Percentiles rank a stretch among this genome's conserved stretches.
Evolutionary conservation across 1,140 invertebrate genomes (phyloP).

Genomic region (Aphaenogaster rudis): DNA sequence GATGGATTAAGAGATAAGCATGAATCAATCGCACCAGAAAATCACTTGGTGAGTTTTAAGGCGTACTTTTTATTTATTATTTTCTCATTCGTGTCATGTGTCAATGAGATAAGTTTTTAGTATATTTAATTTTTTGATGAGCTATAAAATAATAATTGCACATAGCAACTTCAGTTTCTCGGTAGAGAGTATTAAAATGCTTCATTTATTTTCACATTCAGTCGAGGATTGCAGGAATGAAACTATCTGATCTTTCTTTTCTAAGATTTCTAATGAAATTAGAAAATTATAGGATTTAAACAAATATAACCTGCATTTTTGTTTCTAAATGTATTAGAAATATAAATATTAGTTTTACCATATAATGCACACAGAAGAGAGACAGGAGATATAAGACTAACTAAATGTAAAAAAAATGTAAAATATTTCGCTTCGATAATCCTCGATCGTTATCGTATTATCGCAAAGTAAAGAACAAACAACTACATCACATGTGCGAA

Average conservation of each 20-base stretch:
- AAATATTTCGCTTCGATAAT: background rate
- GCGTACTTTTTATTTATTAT: background rate
- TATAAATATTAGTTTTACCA: background rate
- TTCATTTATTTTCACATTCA: background rate
- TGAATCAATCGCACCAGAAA: too few relatives aligned
- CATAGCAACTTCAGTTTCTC: background rate
- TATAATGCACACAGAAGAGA: background rate
- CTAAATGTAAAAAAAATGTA: background rate
- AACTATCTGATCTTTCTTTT: background rate
- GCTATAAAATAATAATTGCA: background rate
- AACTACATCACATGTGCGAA: background rate
- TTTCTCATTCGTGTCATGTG: background rate
- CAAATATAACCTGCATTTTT: background rate
- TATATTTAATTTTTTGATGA: background rate
- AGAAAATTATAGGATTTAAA: background rate
- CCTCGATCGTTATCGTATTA: background rate
- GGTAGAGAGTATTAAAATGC: background rate
- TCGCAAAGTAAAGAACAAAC: background rate
- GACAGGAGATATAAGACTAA: background rate
- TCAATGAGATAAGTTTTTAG: background rate
- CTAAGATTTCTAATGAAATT: background rate
- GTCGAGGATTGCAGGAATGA: background rate
- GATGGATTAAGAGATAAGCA: background rate
- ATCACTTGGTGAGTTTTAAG: background rate
- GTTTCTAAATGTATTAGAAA: background rate